Percentiles rank a stretch among this genome's conserved stretches.
Conservation (phyloP, 2,797 vertebrate species). For the Yasuhikotakia modesta region DNA sequence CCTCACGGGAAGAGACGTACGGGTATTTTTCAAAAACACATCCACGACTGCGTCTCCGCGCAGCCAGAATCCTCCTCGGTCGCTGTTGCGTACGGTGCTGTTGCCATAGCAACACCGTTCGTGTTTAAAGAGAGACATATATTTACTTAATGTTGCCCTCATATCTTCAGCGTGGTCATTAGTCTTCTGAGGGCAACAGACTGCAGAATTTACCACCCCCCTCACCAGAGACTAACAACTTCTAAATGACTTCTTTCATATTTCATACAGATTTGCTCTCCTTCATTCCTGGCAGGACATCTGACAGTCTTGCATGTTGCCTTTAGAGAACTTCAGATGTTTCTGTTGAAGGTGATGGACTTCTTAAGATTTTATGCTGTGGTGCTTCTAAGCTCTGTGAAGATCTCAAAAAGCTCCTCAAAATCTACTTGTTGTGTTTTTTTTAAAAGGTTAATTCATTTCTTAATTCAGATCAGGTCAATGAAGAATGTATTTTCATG, state of each 20-base stretch:
- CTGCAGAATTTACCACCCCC: conserved; percentile 59
- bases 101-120: conserved; percentile 61
- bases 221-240: conserved; percentile 61
- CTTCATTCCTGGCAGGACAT: background rate
- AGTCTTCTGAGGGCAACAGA: conserved; percentile 63
- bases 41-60: conserved; percentile 33
- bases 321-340: background rate
- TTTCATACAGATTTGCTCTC: conserved; percentile 7
- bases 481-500: too few relatives aligned
- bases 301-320: background rate
- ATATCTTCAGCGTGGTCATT: conserved; percentile 64
- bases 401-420: too few relatives aligned
- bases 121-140: conserved; percentile 66
- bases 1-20: conserved; percentile 33
- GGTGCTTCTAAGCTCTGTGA: too few relatives aligned
- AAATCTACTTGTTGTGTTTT: too few relatives aligned
- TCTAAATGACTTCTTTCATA: conserved; percentile 62
- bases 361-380: too few relatives aligned
- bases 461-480: too few relatives aligned
- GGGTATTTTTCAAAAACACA: conserved; percentile 39
- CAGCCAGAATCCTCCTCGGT: conserved; percentile 37
- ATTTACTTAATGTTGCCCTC: conserved; percentile 68
- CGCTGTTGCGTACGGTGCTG: conserved; percentile 50
- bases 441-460: too few relatives aligned
- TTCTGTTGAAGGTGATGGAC: background rate